phyloP scores from a whole-genome alignment of 2,888 invertebrate species.

The Anoncus sp. region DNA sequence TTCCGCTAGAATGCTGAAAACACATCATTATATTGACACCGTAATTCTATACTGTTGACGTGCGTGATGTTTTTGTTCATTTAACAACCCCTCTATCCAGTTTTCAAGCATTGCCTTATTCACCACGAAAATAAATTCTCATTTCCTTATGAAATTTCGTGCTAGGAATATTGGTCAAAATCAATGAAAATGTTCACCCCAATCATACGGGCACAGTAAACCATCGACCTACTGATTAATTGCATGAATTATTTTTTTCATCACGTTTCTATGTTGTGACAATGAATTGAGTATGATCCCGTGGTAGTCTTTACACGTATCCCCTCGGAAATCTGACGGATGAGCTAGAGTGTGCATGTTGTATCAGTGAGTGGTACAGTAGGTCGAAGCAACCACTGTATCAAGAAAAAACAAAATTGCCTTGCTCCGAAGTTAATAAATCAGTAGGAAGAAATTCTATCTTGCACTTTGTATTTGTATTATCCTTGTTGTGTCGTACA shows the following conservation, averaged over 20 bases:
- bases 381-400: neutral
- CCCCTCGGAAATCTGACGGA: neutral
- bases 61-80: neutral
- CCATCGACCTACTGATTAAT: neutral
- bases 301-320: neutral
- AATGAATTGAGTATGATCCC: neutral
- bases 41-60: neutral
- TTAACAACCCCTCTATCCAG: no score
- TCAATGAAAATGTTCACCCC: neutral
- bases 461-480: slow-evolving; percentile 9
- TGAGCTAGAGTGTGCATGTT: neutral
- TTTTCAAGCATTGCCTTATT: no score
- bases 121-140: neutral
- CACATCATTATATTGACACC: neutral
- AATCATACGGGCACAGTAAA: neutral
- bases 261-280: neutral
- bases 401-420: neutral
- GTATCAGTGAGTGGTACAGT: neutral
- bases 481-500: neutral
- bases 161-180: neutral
- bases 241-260: neutral
- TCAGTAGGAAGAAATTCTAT: neutral
- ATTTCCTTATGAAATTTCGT: neutral
- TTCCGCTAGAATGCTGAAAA: neutral
- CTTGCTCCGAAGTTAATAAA: neutral